A percentile compares a stretch with the other conserved stretches of the same genome.
Evolutionary conservation across 2,113 vertebrate species (phyloP).

Genomic region (Zapus hudsonius): DNA sequence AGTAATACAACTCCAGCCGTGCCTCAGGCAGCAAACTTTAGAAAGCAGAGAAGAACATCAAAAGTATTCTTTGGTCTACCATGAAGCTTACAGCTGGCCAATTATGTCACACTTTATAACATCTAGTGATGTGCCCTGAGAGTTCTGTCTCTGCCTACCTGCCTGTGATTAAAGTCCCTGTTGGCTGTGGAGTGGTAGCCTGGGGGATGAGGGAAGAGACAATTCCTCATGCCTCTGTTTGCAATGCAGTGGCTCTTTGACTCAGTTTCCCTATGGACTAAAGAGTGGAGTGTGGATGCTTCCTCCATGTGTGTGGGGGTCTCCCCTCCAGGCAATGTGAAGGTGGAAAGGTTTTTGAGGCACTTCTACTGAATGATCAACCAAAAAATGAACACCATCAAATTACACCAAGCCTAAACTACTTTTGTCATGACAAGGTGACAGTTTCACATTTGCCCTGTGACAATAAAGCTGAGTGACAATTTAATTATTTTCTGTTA

Average conservation of each 20-base stretch:
- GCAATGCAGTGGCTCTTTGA: not conserved
- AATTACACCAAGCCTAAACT: conserved; percentile 20
- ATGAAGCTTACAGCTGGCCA: not conserved
- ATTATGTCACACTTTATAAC: not conserved
- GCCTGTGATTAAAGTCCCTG: not conserved
- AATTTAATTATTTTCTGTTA: not conserved
- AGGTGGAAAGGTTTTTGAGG: not conserved
- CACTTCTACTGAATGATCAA: not conserved
- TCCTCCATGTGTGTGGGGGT: not conserved
- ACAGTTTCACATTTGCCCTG: conserved; percentile 14
- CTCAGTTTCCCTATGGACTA: not conserved
- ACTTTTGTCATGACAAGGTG: not conserved
- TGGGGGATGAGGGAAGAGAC: too few species aligned
- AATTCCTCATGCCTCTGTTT: too few species aligned
- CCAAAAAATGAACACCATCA: not conserved
- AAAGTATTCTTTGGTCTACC: not conserved
- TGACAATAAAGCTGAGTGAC: not conserved
- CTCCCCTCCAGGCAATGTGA: not conserved
- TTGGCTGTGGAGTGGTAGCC: not conserved
- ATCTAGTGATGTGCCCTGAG: not conserved
- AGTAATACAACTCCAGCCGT: not conserved
- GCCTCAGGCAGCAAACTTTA: not conserved
- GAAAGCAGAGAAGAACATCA: not conserved
- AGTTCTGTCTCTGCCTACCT: not conserved
- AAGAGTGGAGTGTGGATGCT: not conserved